Evolutionary conservation across 1,140 invertebrate genomes (phyloP).

Genomic region (Penaeus indicus): DNA sequence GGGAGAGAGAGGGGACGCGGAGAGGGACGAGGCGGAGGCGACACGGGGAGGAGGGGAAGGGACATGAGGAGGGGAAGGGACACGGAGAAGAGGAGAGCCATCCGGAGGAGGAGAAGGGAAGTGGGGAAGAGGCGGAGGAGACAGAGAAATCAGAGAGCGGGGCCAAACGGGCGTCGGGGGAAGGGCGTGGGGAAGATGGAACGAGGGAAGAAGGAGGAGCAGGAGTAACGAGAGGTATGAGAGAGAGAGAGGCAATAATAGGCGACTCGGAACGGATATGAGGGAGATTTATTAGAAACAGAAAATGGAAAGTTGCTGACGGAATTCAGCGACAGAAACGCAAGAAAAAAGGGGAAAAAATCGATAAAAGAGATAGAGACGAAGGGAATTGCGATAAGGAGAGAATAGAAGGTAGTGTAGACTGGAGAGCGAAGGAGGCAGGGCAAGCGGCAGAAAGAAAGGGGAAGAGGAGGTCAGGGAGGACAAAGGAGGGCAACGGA

Average conservation of each 20-base stretch:
- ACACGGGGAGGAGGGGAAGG: constrained; percentile 12
- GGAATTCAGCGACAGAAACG: no score
- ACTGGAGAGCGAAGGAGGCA: not conserved
- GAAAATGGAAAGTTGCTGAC: no score
- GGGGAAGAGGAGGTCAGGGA: not conserved
- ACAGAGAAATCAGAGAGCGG: no score
- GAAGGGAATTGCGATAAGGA: not conserved
- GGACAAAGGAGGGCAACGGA: not conserved
- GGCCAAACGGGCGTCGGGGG: not conserved
- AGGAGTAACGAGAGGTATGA: not conserved
- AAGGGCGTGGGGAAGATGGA: not conserved
- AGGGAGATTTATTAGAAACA: no score
- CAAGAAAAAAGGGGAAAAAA: no score
- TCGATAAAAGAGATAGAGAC: not conserved
- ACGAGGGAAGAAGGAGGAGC: not conserved
- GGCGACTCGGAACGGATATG: no score
- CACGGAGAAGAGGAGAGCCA: not conserved
- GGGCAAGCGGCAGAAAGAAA: not conserved
- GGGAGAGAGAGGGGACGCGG: not conserved
- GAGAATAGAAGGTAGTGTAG: not conserved
- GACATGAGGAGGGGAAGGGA: not conserved
- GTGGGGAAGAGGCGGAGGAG: not conserved
- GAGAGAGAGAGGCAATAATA: no score
- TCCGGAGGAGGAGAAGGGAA: not conserved
- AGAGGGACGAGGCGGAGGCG: not conserved